Conservation (phyloP, 1,140 invertebrate species). For the Halictus rubicundus region DNA sequence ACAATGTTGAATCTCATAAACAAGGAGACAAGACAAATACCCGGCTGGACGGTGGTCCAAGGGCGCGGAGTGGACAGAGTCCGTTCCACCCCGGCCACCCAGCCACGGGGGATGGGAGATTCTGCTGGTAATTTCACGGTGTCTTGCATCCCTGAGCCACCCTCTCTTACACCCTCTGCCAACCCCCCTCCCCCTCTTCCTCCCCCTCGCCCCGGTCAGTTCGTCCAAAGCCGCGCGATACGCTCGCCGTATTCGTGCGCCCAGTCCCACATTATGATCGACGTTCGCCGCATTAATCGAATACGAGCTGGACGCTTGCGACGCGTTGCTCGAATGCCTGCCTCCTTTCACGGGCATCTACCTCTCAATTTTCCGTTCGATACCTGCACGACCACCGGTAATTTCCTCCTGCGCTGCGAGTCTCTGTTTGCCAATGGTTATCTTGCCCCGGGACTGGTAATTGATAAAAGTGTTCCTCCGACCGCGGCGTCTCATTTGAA, state of each 20-base stretch:
- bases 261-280: constrained; percentile 61
- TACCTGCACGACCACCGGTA: background rate
- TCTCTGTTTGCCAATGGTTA: no score
- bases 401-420: no score
- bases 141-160: constrained; percentile 81
- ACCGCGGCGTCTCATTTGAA: no score
- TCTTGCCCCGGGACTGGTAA: no score
- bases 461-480: no score
- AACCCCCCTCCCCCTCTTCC: constrained; percentile 17
- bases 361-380: background rate
- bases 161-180: constrained; percentile 31
- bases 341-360: background rate
- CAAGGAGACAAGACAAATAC: constrained; percentile 82
- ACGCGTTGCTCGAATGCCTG: constrained; percentile 24
- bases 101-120: constrained; percentile 77
- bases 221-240: constrained; percentile 52
- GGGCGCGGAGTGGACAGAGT: constrained; percentile 80
- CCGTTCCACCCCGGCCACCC: constrained; percentile 74
- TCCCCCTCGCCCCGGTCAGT: constrained; percentile 33
- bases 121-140: constrained; percentile 82
- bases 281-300: constrained; percentile 52
- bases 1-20: constrained; percentile 82
- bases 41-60: constrained; percentile 72
- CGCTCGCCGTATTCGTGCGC: constrained; percentile 58
- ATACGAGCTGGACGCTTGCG: constrained; percentile 3